phyloP scores from a whole-genome alignment of 2,113 vertebrate genomes.

The Martes martes region DNA sequence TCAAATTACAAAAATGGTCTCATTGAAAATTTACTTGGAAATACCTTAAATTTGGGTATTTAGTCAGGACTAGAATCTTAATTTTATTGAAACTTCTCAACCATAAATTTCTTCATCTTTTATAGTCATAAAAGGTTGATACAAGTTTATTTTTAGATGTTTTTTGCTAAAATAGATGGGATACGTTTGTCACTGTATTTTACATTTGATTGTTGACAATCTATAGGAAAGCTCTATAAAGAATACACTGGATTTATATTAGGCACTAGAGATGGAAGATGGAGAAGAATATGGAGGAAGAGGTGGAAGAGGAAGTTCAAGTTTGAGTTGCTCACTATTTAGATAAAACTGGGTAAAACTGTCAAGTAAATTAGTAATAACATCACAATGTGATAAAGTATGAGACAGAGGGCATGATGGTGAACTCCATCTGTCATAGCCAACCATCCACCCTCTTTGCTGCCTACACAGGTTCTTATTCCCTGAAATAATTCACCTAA shows the following conservation, averaged over 20 bases:
- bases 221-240: neutral
- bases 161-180: neutral
- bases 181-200: neutral
- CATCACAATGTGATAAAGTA: neutral
- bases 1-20: neutral
- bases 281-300: neutral
- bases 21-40: neutral
- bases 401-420: neutral
- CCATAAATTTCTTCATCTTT: neutral
- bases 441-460: neutral
- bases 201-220: neutral
- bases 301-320: neutral
- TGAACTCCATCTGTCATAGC: neutral
- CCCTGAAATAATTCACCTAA: neutral
- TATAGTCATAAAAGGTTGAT: neutral
- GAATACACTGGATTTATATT: neutral
- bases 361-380: neutral
- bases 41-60: neutral
- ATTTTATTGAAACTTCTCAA: neutral
- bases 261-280: neutral
- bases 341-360: neutral
- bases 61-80: neutral
- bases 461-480: neutral
- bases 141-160: neutral
- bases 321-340: neutral